Conservation (phyloP, 2,888 invertebrate genomes). For the Choreutis nemorana region DNA sequence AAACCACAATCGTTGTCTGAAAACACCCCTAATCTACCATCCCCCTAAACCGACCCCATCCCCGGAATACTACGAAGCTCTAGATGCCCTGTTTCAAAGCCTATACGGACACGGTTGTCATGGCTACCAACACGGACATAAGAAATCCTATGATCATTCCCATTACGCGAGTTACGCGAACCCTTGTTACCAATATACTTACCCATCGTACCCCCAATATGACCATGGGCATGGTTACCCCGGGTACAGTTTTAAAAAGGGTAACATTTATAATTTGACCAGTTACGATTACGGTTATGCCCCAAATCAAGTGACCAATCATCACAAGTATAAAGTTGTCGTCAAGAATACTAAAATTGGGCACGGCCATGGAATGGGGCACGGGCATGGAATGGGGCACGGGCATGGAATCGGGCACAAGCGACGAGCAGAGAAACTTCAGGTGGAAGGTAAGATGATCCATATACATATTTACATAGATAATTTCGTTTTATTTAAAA, state of each 20-base stretch:
- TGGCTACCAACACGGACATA: conserved; percentile 9
- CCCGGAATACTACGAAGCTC: conserved; percentile 48
- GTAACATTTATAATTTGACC: conserved; percentile 22
- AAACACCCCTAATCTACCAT: conserved; percentile 44
- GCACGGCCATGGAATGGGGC: no score
- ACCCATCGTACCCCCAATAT: conserved; percentile 1
- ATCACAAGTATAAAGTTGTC: conserved; percentile 39
- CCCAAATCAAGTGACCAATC: conserved; percentile 32
- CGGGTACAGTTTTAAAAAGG: conserved; percentile 19
- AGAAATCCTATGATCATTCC: not conserved
- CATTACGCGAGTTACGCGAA: conserved; percentile 9
- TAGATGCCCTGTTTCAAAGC: conserved; percentile 39
- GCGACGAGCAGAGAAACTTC: no score
- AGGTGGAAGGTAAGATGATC: conserved; percentile 28
- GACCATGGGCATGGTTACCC: conserved; percentile 7
- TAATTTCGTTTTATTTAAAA: no score
- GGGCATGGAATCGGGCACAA: no score
- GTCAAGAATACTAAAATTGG: conserved; percentile 32
- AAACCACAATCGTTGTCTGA: conserved; percentile 36
- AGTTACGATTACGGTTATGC: conserved; percentile 22
- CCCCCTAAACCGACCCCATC: conserved; percentile 45
- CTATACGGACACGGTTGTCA: conserved; percentile 21
- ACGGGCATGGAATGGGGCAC: no score
- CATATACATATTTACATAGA: no score
- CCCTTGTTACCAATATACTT: conserved; percentile 8